Evolutionary conservation across 2,888 invertebrate genomes (phyloP).

Genomic region (Axea sp.): DNA sequence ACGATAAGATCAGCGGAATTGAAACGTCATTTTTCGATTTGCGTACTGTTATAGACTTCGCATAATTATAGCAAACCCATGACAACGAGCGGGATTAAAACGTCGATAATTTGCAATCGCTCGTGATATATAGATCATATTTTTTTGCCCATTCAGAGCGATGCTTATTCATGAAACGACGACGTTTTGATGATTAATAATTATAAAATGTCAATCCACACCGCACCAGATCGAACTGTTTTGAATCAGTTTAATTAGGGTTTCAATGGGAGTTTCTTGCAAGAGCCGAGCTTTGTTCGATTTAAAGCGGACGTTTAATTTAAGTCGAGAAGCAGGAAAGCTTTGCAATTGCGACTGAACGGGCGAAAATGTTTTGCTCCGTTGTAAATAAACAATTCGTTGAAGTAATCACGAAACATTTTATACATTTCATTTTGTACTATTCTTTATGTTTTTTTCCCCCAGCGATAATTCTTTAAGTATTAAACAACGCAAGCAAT

Average conservation of each 20-base stretch:
- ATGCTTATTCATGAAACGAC: no score
- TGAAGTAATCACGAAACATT: not conserved
- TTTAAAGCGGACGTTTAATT: conserved; percentile 32
- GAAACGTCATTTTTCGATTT: not conserved
- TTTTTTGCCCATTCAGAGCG: no score
- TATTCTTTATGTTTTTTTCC: no score
- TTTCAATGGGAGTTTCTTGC: conserved; percentile 19
- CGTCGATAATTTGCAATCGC: no score
- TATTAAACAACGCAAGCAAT: no score
- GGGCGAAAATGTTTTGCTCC: conserved; percentile 10
- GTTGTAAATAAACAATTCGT: conserved; percentile 10
- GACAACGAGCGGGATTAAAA: no score
- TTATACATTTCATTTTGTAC: no score
- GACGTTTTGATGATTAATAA: not conserved
- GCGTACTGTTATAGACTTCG: no score
- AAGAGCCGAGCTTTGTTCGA: conserved; percentile 23
- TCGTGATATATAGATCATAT: no score
- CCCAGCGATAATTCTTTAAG: no score
- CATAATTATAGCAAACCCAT: no score
- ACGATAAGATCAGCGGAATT: not conserved
- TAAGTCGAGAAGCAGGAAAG: conserved; percentile 18
- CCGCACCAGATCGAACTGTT: conserved; percentile 7
- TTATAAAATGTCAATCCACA: not conserved
- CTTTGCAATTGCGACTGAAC: conserved; percentile 5
- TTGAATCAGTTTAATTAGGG: conserved; percentile 26